These are phyloP conservation scores for Thyatira batis DNA, from an alignment of 2,888 invertebrate species.

Conservation along the genomic window DNA sequence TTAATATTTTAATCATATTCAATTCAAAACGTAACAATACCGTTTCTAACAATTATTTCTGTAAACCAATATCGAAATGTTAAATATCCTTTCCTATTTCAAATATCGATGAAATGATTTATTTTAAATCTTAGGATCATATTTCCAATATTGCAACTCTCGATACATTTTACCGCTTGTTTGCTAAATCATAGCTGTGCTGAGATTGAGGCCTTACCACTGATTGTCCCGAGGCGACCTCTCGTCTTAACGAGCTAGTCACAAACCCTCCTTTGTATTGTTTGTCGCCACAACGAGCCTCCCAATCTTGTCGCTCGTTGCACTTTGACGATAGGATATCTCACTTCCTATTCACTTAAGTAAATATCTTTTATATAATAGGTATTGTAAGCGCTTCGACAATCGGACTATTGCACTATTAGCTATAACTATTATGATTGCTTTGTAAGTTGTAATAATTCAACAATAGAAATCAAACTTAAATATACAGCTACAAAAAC, in stretches of 20 bases:
- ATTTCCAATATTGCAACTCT: conserved; percentile 13
- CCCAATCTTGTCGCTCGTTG: conserved; percentile 33
- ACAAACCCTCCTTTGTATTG: conserved; percentile 32
- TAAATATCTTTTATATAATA: too few species aligned
- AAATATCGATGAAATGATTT: not conserved
- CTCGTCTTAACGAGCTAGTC: conserved; percentile 53
- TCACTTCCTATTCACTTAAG: conserved; percentile 5
- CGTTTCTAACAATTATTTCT: too few species aligned
- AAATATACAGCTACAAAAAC: conserved; percentile 19
- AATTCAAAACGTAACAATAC: too few species aligned
- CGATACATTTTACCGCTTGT: conserved; percentile 21
- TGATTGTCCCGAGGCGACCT: conserved; percentile 36
- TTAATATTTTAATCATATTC: too few species aligned
- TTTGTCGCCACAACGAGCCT: conserved; percentile 25
- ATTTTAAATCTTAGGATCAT: conserved; percentile 23
- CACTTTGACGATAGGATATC: conserved; percentile 21
- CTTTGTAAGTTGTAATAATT: not conserved
- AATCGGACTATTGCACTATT: too few species aligned
- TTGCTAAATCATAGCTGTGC: conserved; percentile 33
- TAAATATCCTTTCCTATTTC: too few species aligned
- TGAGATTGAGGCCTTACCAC: conserved; percentile 15
- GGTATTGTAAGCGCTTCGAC: too few species aligned
- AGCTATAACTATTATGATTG: not conserved
- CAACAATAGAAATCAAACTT: conserved; percentile 5
- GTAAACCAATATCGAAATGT: too few species aligned